These are phyloP conservation scores for Danio albolineatus DNA, from an alignment of 2,797 vertebrate genomes.

Conservation along the genomic window DNA sequence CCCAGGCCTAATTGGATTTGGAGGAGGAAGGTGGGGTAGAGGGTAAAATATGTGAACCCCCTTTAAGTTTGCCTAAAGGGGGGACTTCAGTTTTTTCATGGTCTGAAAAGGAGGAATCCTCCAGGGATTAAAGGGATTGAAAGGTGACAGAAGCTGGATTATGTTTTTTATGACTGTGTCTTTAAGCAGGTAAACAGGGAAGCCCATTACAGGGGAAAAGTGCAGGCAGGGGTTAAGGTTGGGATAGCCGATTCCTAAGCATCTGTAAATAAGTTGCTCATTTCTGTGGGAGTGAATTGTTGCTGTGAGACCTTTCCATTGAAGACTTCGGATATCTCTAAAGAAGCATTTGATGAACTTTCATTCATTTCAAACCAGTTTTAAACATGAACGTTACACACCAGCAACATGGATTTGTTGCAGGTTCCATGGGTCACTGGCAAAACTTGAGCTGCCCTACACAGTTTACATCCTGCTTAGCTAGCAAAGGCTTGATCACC, in stretches of 20 bases:
- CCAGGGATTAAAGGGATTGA: constrained; percentile 83
- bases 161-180: constrained; percentile 83
- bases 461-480: too few relatives aligned
- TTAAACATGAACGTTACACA: neutral
- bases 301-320: constrained; percentile 4
- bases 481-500: too few relatives aligned
- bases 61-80: constrained; percentile 47
- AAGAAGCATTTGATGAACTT: neutral
- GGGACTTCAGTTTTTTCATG: constrained; percentile 73
- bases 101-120: constrained; percentile 80
- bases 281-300: constrained; percentile 27
- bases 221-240: constrained; percentile 29
- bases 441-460: neutral
- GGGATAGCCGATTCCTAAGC: constrained; percentile 24
- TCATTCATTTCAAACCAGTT: neutral
- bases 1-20: constrained; percentile 94
- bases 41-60: constrained; percentile 60
- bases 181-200: constrained; percentile 82
- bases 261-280: constrained; percentile 41
- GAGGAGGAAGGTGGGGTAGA: constrained; percentile 74
- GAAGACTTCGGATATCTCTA: neutral
- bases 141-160: constrained; percentile 85
- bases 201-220: constrained; percentile 56
- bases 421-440: neutral
- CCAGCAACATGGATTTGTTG: neutral